A percentile compares a stretch with the other conserved stretches of the same genome.
phyloP scores from a whole-genome alignment of 2,888 invertebrate species.

The Onchidella celtica region DNA sequence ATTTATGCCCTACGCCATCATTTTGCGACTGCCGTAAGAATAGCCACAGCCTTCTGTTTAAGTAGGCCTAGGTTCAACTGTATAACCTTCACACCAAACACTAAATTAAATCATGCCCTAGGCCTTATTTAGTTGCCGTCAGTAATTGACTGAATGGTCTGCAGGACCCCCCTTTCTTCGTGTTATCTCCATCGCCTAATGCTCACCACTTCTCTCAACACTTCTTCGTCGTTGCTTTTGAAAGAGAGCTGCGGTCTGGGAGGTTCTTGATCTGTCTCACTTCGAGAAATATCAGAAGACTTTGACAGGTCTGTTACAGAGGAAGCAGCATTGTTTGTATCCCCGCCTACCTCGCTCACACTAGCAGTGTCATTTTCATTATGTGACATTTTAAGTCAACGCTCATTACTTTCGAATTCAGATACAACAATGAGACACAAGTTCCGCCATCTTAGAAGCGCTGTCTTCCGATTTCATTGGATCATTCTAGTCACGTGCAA shows the following conservation, averaged over 20 bases:
- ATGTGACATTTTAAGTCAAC: not conserved
- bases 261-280: constrained; percentile 33
- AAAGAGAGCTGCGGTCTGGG: constrained; percentile 51
- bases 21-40: too few species aligned
- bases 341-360: not conserved
- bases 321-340: not conserved
- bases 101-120: too few species aligned
- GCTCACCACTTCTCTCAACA: constrained; percentile 64
- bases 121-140: too few species aligned
- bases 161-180: too few species aligned
- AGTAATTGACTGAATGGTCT: too few species aligned
- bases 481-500: constrained; percentile 17
- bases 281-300: constrained; percentile 6
- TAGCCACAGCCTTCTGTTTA: too few species aligned
- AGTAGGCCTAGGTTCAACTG: too few species aligned
- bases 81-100: too few species aligned
- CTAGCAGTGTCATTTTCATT: not conserved
- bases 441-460: constrained; percentile 43
- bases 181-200: too few species aligned
- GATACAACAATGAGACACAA: not conserved
- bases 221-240: constrained; percentile 67
- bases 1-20: too few species aligned
- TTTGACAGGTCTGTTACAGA: constrained; percentile 14
- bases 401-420: not conserved
- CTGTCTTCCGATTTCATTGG: constrained; percentile 9